Percentiles rank a stretch among this genome's conserved stretches.
Conservation (phyloP, 1,140 invertebrate genomes). For the Drosophila bipectinata region DNA sequence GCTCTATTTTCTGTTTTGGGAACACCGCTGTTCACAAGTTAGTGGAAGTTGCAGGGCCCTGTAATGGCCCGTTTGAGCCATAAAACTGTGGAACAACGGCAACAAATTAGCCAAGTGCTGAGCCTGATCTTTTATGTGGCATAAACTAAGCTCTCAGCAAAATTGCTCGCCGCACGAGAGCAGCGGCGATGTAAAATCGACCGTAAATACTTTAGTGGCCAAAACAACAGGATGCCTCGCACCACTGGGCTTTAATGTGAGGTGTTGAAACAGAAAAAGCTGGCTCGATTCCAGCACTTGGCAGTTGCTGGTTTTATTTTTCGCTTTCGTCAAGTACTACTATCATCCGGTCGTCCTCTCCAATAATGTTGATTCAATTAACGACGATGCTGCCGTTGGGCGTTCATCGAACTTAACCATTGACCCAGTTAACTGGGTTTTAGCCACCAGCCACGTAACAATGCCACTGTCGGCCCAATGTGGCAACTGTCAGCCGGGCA, state of each 20-base stretch:
- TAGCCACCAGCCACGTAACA: slow-evolving; percentile 12
- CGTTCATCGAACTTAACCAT: slow-evolving; percentile 52
- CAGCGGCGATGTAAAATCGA: slow-evolving; percentile 52
- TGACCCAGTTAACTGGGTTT: slow-evolving; percentile 52
- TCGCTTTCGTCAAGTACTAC: slow-evolving; percentile 15
- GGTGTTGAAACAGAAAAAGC: slow-evolving; percentile 17
- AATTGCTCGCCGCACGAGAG: slow-evolving; percentile 58
- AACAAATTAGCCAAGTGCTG: slow-evolving; percentile 72
- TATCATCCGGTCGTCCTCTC: background rate
- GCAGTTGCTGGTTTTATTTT: background rate
- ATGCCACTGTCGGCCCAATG: background rate
- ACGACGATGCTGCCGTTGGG: slow-evolving; percentile 8
- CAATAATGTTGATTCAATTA: slow-evolving; percentile 59
- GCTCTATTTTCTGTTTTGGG: background rate
- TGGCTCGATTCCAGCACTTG: background rate
- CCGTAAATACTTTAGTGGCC: slow-evolving; percentile 45
- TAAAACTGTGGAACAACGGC: slow-evolving; percentile 53
- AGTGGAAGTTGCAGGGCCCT: slow-evolving; percentile 2
- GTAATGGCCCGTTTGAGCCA: slow-evolving; percentile 55
- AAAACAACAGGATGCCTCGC: slow-evolving; percentile 23
- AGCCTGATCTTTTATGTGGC: slow-evolving; percentile 57
- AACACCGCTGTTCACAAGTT: background rate
- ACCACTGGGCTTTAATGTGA: slow-evolving; percentile 19
- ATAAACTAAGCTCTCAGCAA: slow-evolving; percentile 66
- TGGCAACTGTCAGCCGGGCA: slow-evolving; percentile 24